Percentiles rank a stretch among this genome's conserved stretches.
These are phyloP conservation scores for Lindbergichthys nudifrons DNA, from an alignment of 2,797 vertebrate species.

Conservation along the genomic window DNA sequence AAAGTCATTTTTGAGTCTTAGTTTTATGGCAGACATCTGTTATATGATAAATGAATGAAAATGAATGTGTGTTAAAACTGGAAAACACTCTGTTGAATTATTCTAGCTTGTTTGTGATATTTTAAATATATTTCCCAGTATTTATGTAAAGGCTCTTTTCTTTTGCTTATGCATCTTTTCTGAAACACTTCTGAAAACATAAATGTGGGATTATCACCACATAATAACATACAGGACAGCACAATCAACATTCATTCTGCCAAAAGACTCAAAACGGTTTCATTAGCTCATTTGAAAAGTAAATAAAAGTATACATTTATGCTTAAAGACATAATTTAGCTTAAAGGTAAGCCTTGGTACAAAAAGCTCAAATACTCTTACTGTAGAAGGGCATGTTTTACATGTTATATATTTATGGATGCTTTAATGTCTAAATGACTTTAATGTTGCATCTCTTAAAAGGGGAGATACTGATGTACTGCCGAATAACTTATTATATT, in stretches of 20 bases:
- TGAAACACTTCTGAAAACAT: slow-evolving; percentile 3
- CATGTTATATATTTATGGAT: background rate
- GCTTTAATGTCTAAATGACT: background rate
- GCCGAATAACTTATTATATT: background rate
- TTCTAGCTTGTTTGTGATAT: background rate
- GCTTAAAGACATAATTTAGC: background rate
- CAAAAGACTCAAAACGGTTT: background rate
- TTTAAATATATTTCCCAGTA: background rate
- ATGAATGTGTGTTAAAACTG: slow-evolving; percentile 13
- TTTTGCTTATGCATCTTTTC: background rate
- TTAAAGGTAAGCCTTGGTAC: background rate
- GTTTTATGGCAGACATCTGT: slow-evolving; percentile 57
- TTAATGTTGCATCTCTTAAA: background rate
- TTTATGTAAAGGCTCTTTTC: background rate
- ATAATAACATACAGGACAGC: background rate
- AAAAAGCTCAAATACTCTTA: background rate
- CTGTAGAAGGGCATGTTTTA: background rate
- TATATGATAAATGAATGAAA: too few relatives aligned
- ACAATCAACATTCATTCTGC: background rate
- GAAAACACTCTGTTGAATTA: background rate
- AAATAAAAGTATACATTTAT: background rate
- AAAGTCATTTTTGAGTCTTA: slow-evolving; percentile 51
- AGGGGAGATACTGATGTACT: background rate
- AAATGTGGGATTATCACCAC: background rate
- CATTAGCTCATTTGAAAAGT: background rate